phyloP scores from a whole-genome alignment of 1,140 invertebrate species.

The Bombus consobrinus region DNA sequence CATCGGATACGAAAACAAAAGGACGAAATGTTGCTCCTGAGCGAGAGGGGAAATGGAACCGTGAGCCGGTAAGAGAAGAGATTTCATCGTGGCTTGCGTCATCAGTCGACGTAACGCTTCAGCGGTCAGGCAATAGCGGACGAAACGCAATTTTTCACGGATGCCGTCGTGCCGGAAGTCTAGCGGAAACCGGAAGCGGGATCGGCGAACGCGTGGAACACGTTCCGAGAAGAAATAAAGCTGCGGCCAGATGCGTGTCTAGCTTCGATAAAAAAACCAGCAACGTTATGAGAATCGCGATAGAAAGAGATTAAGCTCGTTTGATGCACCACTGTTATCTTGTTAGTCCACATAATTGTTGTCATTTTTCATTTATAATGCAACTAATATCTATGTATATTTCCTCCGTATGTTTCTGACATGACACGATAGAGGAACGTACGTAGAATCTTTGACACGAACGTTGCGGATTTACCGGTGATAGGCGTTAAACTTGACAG shows the following conservation, averaged over 20 bases:
- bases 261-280: background rate
- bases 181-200: slow-evolving; percentile 70
- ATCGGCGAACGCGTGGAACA: slow-evolving; percentile 56
- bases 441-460: background rate
- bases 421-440: background rate
- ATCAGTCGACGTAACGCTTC: slow-evolving; percentile 56
- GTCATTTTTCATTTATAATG: slow-evolving; percentile 31
- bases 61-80: slow-evolving; percentile 13
- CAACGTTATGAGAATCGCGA: slow-evolving; percentile 40
- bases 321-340: slow-evolving; percentile 46
- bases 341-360: slow-evolving; percentile 47
- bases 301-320: slow-evolving; percentile 47
- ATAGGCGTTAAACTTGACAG: background rate
- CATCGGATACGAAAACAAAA: slow-evolving; percentile 15
- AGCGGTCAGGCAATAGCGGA: slow-evolving; percentile 29
- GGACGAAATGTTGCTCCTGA: slow-evolving; percentile 4
- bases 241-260: background rate
- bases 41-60: background rate
- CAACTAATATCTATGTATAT: slow-evolving; percentile 15
- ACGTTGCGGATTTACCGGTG: background rate
- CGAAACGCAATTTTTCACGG: slow-evolving; percentile 73
- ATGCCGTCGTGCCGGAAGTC: slow-evolving; percentile 54
- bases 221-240: slow-evolving; percentile 48
- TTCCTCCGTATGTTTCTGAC: background rate
- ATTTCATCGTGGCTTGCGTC: slow-evolving; percentile 55